Base-by-base conservation (phyloP, 2,797 vertebrate genomes). In the Clarias pachynema region DNA sequence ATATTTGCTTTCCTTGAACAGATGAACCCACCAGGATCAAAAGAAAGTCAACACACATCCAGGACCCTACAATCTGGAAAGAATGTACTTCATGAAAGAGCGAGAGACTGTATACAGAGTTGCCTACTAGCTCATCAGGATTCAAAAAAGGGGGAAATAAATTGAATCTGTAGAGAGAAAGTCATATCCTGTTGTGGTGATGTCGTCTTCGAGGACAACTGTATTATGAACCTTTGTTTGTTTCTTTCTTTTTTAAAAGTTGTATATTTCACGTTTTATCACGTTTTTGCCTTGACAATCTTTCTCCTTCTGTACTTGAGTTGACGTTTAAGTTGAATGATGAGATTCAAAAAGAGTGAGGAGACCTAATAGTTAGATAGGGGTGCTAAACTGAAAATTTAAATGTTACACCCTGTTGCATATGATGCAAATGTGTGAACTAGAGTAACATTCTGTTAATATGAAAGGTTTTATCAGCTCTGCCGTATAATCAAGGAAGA, bases 261-360 rank as follows among this genome's bases (percentile, higher is more conserved):
- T 78, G 68, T 79, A 72, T 40, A 20, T 73, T 84, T 59, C 14
- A 62, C 9, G 37, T 59, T 84, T 79, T 75, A 74, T 83, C 29
- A 37, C 29, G 81, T 84, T 88, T 94, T 93, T 90, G 94, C 95
- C 87, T 92, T 89, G 95, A 95, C 95, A 95, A 95, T 96, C 95
- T 89, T 66, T 92, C 84, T 89, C 88, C 88, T 49, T 79, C 75
- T 91, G 85, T 40, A 40, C 1, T 88, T 12, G 40, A 72, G 59
- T 77, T 69, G 37, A 57, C 72, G 34, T 79, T 29, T 44, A 26
- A 24, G 68, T 49, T 49, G 44, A 72, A 62, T 60, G 34, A 40
- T 65, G 31, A 53, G 34, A 78, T 26, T 40, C 74, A n/a, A 44
- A 66, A 81, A 3, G n/a, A 53, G 44, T 5, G 16, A 84, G 34